Conservation (phyloP, 2,113 vertebrate genomes). For the Eurystomus gularis region DNA sequence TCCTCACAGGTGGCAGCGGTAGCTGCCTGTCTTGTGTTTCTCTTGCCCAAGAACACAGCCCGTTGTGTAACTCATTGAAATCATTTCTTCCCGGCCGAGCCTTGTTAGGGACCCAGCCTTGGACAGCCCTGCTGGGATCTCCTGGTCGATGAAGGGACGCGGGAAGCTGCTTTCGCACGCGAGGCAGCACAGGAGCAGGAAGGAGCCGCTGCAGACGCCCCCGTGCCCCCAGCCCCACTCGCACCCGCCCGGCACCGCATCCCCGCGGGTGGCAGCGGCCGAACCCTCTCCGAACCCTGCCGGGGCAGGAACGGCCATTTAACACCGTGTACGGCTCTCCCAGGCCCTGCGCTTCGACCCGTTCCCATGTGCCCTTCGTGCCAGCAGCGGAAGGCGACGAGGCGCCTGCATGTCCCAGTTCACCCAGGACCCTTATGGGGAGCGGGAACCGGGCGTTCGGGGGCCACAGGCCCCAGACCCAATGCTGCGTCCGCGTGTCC, state of each 20-base stretch:
- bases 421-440: accelerated
- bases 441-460: no score
- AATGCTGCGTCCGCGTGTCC: no score
- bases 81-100: neutral
- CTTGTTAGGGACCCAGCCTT: neutral
- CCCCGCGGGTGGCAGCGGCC: accelerated
- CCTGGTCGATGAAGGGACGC: neutral
- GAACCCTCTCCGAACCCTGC: no score
- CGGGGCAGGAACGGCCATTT: no score
- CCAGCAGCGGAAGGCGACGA: neutral
- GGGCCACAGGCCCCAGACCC: no score
- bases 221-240: no score
- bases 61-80: neutral
- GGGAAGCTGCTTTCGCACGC: accelerated
- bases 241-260: accelerated
- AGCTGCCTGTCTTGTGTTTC: neutral
- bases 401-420: accelerated
- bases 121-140: neutral
- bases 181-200: neutral
- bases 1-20: neutral
- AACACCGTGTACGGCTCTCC: no score
- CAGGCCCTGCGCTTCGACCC: neutral
- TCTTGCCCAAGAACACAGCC: neutral
- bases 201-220: no score
- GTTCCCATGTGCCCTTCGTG: accelerated